Evolutionary conservation across 2,797 vertebrate genomes (phyloP).

Genomic region (Crenuchus spilurus): DNA sequence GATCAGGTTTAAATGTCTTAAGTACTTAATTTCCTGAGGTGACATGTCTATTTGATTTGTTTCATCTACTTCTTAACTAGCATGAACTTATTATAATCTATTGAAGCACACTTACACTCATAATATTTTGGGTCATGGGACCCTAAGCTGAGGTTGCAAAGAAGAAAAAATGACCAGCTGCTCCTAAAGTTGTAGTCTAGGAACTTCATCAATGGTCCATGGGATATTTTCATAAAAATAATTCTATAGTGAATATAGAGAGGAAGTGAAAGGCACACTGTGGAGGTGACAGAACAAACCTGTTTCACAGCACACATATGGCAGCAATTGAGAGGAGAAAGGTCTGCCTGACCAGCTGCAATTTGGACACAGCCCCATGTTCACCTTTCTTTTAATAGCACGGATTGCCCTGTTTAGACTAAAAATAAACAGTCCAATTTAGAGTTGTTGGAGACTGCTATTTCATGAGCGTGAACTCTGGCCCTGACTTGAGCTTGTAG

Average conservation of each 20-base stretch:
- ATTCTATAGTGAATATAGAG: slow-evolving; percentile 22
- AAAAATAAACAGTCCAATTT: slow-evolving; percentile 87
- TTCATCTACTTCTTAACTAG: slow-evolving; percentile 37
- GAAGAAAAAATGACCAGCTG: not conserved
- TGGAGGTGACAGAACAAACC: slow-evolving; percentile 53
- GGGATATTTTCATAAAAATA: not conserved
- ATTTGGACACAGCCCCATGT: slow-evolving; percentile 84
- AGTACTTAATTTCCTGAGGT: slow-evolving; percentile 66
- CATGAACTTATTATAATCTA: too few species aligned
- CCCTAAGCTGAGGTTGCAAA: too few species aligned
- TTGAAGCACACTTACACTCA: too few species aligned
- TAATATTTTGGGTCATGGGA: too few species aligned
- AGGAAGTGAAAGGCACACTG: slow-evolving; percentile 75
- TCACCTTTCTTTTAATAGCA: slow-evolving; percentile 89
- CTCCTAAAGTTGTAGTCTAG: not conserved
- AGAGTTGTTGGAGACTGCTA: slow-evolving; percentile 72
- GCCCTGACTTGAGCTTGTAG: slow-evolving; percentile 73
- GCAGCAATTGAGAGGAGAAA: slow-evolving; percentile 79
- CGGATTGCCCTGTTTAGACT: slow-evolving; percentile 82
- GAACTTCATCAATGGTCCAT: not conserved
- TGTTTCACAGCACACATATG: slow-evolving; percentile 80
- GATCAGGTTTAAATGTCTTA: slow-evolving; percentile 75
- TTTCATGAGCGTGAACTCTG: slow-evolving; percentile 78
- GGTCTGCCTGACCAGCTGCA: slow-evolving; percentile 81
- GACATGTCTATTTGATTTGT: slow-evolving; percentile 43